Evolutionary conservation across 2,113 vertebrate species (phyloP), one percentile per base, ranked within the genome.

Genomic region (Pipa parva): DNA sequence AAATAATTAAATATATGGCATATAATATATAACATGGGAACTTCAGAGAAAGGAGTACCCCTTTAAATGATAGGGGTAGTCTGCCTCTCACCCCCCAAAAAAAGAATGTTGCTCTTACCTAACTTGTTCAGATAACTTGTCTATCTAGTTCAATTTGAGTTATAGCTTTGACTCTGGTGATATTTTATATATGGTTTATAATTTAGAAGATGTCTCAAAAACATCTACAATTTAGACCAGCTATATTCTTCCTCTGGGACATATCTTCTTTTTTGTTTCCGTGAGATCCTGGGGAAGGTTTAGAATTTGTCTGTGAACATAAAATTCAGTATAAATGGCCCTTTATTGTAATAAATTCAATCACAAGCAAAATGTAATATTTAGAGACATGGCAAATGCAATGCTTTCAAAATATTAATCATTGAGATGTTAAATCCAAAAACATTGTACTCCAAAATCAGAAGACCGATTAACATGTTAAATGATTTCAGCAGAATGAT

Each of bases 121-220:
- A n/a, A n/a, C n/a, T 18, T 13, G 17, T 17, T 49, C 12, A 42
- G 10, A 52, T 52, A 21, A 27, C 31, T 26, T 39, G 17, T 51
- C 10, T 36, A 36, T 13, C 33, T 36, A 2, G 33, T 36, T 17
- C 18, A 13, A 46, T 13, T 46, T 7, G 42, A 46, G 13, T 28
- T 37, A 51, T 27, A 52, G 29, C 31, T 68, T 39, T 51, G 31
- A 68, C 56, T 46, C 18, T 15, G 37, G 59, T 60, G 51, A 55
- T 18, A 51, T 59, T 51, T 20, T 59, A 31, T 68, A 27, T 31
- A 51, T 51, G 36, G 51, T 68, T 51, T 59, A 67, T 42, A 67
- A 58, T 49, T 31, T 28, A 67, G 55, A n/a, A n/a, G 54, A 49
- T 59, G 55, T 67, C 63, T 67, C 63, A 28, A 49, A 58, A 66